These are phyloP conservation scores for Mystacornis crossleyi DNA, from an alignment of 2,113 vertebrate species.

Conservation along the genomic window DNA sequence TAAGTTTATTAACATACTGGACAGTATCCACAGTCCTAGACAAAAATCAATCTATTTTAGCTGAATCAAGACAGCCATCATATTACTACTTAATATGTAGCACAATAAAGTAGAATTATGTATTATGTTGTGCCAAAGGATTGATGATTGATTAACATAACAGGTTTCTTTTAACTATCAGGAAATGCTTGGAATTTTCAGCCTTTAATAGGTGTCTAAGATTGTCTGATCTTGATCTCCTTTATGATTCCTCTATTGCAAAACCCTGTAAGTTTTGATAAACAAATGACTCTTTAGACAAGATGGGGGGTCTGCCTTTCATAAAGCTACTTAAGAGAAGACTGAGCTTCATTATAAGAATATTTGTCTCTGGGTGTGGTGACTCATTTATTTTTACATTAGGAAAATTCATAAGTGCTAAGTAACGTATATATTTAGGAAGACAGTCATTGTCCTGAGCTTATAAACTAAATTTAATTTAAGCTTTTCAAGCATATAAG, in stretches of 20 bases:
- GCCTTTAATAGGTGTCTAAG: neutral
- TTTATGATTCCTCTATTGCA: neutral
- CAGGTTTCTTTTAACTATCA: neutral
- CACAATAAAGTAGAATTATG: neutral
- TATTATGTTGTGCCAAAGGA: neutral
- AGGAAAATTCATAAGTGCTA: neutral
- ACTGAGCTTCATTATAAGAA: neutral
- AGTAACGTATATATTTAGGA: neutral
- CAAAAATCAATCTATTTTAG: neutral
- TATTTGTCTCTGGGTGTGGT: neutral
- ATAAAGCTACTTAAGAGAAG: neutral
- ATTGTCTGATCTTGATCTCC: neutral
- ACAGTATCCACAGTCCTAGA: neutral
- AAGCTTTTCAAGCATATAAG: neutral
- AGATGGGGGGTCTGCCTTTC: neutral
- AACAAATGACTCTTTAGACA: neutral
- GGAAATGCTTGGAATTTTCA: neutral
- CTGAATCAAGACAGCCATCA: neutral
- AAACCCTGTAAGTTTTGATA: neutral
- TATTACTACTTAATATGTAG: neutral
- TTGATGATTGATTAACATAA: accelerated
- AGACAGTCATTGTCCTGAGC: neutral
- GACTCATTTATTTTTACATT: neutral
- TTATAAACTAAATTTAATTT: neutral
- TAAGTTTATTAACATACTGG: neutral